Evolutionary conservation across 2,113 vertebrate genomes (phyloP).

Genomic region (cattle (Bos taurus)): ARS-UCD2.0 NC_037335.1:97705001-97705500

Average conservation of each 20-base stretch:
- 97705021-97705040: constrained; percentile 52
- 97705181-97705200: neutral
- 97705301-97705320: neutral
- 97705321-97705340: neutral
- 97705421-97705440: neutral
- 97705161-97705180: neutral
- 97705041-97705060: neutral
- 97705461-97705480: neutral
- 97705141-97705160: neutral
- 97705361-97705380: neutral
- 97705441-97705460: neutral
- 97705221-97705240: constrained; percentile 58
- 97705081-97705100: constrained; percentile 67
- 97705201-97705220: constrained; percentile 44
- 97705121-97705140: constrained; percentile 35
- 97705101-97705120: constrained; percentile 16
- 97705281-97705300: neutral
- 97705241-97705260: constrained; percentile 1
- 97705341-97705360: neutral
- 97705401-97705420: neutral
- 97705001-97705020: constrained; percentile 31
- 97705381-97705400: neutral
- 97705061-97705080: constrained; percentile 66
- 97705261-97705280: constrained; percentile 8
- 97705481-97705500: neutral